Conservation (phyloP, 2,888 invertebrate genomes). For the Drosophila mayaguana region DNA sequence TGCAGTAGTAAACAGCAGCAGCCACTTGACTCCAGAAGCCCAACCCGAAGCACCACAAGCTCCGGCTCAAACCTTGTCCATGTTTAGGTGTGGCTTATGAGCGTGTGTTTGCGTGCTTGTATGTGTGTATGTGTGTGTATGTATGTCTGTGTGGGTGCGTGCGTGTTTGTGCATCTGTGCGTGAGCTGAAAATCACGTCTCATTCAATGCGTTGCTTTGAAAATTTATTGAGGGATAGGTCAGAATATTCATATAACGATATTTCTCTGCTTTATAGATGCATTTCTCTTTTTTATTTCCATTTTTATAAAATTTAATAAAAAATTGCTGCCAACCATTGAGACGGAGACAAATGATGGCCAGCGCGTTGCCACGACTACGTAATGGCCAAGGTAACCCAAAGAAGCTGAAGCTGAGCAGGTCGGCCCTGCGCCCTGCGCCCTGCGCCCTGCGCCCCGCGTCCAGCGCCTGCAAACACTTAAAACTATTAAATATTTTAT, state of each 20-base stretch:
- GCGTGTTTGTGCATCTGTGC: slow-evolving; percentile 5
- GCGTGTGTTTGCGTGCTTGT: slow-evolving; percentile 10
- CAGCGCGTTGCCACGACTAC: slow-evolving; percentile 49
- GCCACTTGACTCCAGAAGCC: slow-evolving; percentile 35
- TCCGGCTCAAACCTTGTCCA: slow-evolving; percentile 15
- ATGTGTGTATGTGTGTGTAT: slow-evolving; percentile 8
- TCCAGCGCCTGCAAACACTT: slow-evolving; percentile 61
- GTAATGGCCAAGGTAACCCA: slow-evolving; percentile 33
- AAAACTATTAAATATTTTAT: slow-evolving; percentile 80
- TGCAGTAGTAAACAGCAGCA: slow-evolving; percentile 75
- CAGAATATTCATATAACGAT: slow-evolving; percentile 75
- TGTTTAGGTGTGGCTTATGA: slow-evolving; percentile 67
- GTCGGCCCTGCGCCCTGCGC: not conserved
- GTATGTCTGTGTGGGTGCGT: slow-evolving; percentile 9
- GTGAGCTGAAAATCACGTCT: slow-evolving; percentile 73
- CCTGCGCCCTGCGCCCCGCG: not conserved
- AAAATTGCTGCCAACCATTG: slow-evolving; percentile 61
- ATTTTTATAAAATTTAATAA: slow-evolving; percentile 68
- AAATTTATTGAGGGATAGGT: slow-evolving; percentile 74
- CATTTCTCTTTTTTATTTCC: slow-evolving; percentile 1
- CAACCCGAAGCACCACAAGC: slow-evolving; percentile 13
- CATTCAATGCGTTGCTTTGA: slow-evolving; percentile 61
- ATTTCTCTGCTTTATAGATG: slow-evolving; percentile 45
- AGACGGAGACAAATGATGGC: slow-evolving; percentile 71
- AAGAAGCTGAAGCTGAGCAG: slow-evolving; percentile 13